A percentile compares a stretch with the other conserved stretches of the same genome.
phyloP scores from a whole-genome alignment of 1,140 invertebrate genomes.

The Drosophila erecta region DNA sequence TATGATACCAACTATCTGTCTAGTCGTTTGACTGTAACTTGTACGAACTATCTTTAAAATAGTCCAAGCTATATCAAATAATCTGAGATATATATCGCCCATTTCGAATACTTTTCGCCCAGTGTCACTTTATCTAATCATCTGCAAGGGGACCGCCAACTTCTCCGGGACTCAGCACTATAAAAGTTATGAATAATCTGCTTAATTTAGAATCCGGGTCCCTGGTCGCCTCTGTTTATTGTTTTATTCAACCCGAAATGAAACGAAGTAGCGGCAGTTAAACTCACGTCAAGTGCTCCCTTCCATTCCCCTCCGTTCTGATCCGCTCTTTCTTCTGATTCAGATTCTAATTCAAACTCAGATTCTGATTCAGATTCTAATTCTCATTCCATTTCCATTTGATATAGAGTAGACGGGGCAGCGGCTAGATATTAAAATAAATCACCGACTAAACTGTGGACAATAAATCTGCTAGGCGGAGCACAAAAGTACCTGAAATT shows the following conservation, averaged over 20 bases:
- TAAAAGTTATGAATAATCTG: slow-evolving; percentile 80
- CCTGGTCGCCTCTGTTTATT: slow-evolving; percentile 62
- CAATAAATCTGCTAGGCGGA: slow-evolving; percentile 54
- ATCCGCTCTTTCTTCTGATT: slow-evolving; percentile 21
- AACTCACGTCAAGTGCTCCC: slow-evolving; percentile 64
- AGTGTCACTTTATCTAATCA: slow-evolving; percentile 71
- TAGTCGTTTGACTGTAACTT: too few species aligned
- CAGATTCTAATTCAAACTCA: slow-evolving; percentile 5
- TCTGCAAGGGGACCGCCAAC: slow-evolving; percentile 55
- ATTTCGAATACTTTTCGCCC: neutral
- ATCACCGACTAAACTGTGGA: slow-evolving; percentile 66
- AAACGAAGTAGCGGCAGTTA: slow-evolving; percentile 74
- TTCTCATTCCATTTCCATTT: slow-evolving; percentile 14
- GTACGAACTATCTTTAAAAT: too few species aligned
- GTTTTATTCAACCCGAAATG: slow-evolving; percentile 74
- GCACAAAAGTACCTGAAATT: slow-evolving; percentile 1
- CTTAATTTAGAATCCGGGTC: slow-evolving; percentile 54
- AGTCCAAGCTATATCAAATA: too few species aligned
- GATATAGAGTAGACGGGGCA: slow-evolving; percentile 24
- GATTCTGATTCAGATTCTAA: slow-evolving; percentile 13
- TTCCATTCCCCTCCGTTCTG: slow-evolving; percentile 31
- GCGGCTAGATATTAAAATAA: slow-evolving; percentile 51
- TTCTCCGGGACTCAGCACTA: slow-evolving; percentile 29
- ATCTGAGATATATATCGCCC: neutral
- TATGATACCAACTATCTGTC: neutral